phyloP scores from a whole-genome alignment of 2,888 invertebrate genomes.

The Melieria picta region DNA sequence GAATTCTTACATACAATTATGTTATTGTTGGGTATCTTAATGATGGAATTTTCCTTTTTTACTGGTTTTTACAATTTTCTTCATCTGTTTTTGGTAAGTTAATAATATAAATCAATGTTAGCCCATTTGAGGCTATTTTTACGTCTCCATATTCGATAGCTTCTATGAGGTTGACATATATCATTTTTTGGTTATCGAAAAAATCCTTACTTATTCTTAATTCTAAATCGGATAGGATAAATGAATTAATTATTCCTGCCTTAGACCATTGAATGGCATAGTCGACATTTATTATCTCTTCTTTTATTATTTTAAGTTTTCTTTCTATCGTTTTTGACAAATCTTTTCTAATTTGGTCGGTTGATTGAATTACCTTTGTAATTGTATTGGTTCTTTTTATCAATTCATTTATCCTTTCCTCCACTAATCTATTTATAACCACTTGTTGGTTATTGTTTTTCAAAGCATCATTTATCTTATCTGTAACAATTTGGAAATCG shows the following conservation, averaged over 20 bases:
- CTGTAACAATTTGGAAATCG: no score
- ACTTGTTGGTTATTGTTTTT: no score
- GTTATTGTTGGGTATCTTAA: background rate
- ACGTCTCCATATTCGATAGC: constrained; percentile 12
- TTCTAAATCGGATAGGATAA: constrained; percentile 10
- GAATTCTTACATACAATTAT: constrained; percentile 14
- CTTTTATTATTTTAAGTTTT: constrained; percentile 16
- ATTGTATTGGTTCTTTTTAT: constrained; percentile 1
- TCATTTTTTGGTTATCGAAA: constrained; percentile 17
- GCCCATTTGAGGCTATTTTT: constrained; percentile 12
- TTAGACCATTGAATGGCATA: constrained; percentile 16
- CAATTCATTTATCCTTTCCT: no score
- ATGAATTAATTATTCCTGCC: constrained; percentile 7
- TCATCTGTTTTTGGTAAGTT: constrained; percentile 10
- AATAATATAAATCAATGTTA: constrained; percentile 10
- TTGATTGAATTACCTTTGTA: background rate
- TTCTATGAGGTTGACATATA: constrained; percentile 6
- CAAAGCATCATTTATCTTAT: no score
- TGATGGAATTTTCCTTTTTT: background rate
- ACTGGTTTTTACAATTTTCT: constrained; percentile 7
- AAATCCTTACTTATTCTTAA: constrained; percentile 7
- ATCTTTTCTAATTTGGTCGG: background rate
- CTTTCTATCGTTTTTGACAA: background rate
- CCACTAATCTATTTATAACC: no score
- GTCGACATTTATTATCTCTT: constrained; percentile 15